A percentile compares a stretch with the other conserved stretches of the same genome.
phyloP scores from a whole-genome alignment of 1,140 invertebrate species.

The Plutomurus gul region DNA sequence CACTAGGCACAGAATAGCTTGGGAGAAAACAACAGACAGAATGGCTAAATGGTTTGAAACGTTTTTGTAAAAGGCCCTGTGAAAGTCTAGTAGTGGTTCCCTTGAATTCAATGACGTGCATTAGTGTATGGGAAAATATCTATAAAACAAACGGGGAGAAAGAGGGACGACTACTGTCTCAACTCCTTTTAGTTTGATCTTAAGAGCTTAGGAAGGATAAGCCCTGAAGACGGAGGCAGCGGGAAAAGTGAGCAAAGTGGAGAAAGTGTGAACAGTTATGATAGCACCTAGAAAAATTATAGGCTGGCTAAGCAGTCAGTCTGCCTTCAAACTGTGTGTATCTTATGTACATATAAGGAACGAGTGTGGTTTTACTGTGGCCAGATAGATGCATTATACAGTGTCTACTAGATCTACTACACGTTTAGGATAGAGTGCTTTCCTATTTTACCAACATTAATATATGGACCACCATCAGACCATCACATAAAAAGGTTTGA shows the following conservation, averaged over 20 bases:
- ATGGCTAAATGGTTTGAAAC: no score
- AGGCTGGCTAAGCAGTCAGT: not conserved
- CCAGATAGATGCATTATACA: no score
- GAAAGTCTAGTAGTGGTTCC: no score
- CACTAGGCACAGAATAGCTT: no score
- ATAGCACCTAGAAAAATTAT: conserved; percentile 18
- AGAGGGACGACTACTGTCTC: not conserved
- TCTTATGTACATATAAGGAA: no score
- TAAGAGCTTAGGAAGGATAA: conserved; percentile 4
- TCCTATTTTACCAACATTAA: not conserved
- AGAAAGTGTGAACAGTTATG: conserved; percentile 8
- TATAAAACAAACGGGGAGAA: not conserved
- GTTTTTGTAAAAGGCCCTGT: no score
- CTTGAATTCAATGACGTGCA: no score
- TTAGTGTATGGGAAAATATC: not conserved
- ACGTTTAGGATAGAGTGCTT: no score
- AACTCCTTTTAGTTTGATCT: not conserved
- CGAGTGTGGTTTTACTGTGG: no score
- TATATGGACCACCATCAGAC: not conserved
- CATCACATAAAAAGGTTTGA: not conserved
- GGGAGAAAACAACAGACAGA: no score
- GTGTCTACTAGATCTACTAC: no score
- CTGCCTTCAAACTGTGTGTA: not conserved
- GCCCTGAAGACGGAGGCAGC: not conserved
- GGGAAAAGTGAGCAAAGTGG: not conserved